Percentiles rank a stretch among this genome's conserved stretches.
Conservation (phyloP, 2,888 invertebrate species). For the Philaethria dido region DNA sequence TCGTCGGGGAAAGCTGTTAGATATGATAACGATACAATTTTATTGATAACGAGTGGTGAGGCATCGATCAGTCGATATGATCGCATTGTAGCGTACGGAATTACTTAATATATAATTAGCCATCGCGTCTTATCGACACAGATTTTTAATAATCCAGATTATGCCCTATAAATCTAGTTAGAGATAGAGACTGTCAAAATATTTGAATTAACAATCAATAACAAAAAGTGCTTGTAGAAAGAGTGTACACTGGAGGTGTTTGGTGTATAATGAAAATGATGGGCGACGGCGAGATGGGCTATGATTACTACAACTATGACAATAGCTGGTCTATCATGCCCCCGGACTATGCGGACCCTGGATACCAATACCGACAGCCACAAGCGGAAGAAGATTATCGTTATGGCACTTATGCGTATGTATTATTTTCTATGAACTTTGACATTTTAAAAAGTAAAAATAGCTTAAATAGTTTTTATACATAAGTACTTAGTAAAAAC, state of each 20-base stretch:
- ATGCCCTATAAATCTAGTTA: slow-evolving; percentile 43
- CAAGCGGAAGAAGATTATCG: slow-evolving; percentile 87
- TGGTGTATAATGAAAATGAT: slow-evolving; percentile 81
- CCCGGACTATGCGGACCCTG: slow-evolving; percentile 86
- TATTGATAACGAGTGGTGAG: slow-evolving; percentile 77
- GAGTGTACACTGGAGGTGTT: slow-evolving; percentile 32
- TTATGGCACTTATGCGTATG: slow-evolving; percentile 85
- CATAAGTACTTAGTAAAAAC: no score
- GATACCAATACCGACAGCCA: slow-evolving; percentile 67
- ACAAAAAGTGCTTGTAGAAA: not conserved
- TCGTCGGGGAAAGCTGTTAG: slow-evolving; percentile 80
- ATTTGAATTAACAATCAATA: slow-evolving; percentile 31
- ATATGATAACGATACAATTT: slow-evolving; percentile 81
- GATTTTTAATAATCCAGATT: slow-evolving; percentile 51
- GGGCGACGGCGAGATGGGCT: slow-evolving; percentile 80
- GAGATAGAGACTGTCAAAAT: slow-evolving; percentile 41
- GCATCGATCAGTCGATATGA: slow-evolving; percentile 80
- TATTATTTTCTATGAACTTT: slow-evolving; percentile 46
- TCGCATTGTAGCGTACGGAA: slow-evolving; percentile 47
- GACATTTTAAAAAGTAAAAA: no score
- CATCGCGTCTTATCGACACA: slow-evolving; percentile 51
- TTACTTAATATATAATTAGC: slow-evolving; percentile 34
- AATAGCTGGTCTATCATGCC: slow-evolving; percentile 88
- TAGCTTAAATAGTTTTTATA: no score
- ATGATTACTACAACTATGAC: slow-evolving; percentile 85